Conservation (phyloP, 1,140 invertebrate species). For the Dendrolimus kikuchii region DNA sequence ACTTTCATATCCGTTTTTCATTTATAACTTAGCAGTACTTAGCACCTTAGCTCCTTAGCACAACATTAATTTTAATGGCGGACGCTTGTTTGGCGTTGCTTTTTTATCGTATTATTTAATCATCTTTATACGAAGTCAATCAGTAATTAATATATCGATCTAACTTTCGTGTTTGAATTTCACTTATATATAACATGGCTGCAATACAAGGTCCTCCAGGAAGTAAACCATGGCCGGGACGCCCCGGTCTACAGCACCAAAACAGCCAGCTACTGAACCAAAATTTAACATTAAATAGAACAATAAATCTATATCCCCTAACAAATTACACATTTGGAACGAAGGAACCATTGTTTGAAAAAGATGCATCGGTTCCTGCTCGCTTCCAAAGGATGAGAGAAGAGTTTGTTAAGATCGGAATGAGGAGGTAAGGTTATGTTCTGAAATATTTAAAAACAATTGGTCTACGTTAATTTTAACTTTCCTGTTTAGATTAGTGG, state of each 20-base stretch:
- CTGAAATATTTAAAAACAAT: background rate
- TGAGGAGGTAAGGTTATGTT: constrained; percentile 48
- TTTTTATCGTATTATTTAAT: too few species aligned
- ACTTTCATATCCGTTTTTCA: too few species aligned
- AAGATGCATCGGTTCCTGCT: constrained; percentile 98
- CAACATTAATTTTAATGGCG: constrained; percentile 17
- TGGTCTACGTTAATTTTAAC: too few species aligned
- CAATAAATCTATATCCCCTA: constrained; percentile 94
- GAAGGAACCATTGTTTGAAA: constrained; percentile 98
- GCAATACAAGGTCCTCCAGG: constrained; percentile 41
- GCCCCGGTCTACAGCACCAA: constrained; percentile 55
- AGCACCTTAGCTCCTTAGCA: too few species aligned
- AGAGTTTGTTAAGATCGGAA: constrained; percentile 96
- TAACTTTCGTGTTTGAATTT: background rate
- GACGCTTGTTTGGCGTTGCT: constrained; percentile 21
- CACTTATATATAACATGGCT: constrained; percentile 30
- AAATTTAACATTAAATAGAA: constrained; percentile 81
- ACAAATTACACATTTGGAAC: constrained; percentile 99
- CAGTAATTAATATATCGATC: too few species aligned
- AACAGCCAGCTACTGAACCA: constrained; percentile 39
- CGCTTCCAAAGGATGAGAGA: constrained; percentile 98
- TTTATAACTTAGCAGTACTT: too few species aligned
- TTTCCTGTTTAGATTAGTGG: too few species aligned
- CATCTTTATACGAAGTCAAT: too few species aligned
- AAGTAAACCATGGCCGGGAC: constrained; percentile 45